A percentile compares a stretch with the other conserved stretches of the same genome.
These are phyloP conservation scores for Chrysodeixis includens DNA, from an alignment of 2,888 invertebrate genomes.

Conservation along the genomic window DNA sequence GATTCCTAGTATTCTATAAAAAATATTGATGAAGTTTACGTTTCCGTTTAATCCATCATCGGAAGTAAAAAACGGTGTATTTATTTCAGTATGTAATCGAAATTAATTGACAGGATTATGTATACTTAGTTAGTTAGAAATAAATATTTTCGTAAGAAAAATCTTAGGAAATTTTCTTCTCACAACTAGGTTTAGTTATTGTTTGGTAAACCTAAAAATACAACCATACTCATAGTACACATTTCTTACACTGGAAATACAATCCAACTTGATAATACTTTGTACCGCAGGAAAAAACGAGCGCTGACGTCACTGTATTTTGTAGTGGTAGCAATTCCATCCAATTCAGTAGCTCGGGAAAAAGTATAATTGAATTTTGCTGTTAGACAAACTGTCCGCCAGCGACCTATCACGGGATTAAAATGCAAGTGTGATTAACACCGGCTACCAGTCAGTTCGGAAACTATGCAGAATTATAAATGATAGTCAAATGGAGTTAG, in stretches of 20 bases:
- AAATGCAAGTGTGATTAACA: not conserved
- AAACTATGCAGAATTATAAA: not conserved
- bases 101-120: not conserved
- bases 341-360: conserved; percentile 7
- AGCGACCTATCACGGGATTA: not conserved
- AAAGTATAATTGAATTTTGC: conserved; percentile 6
- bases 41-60: conserved; percentile 4
- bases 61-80: not conserved
- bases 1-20: conserved; percentile 1
- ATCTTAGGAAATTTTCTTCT: too few species aligned
- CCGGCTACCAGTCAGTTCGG: not conserved
- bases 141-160: too few species aligned
- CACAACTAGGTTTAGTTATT: too few species aligned
- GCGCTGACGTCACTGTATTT: not conserved
- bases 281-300: not conserved
- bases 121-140: too few species aligned
- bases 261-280: not conserved
- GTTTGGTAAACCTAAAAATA: not conserved
- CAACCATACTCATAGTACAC: not conserved
- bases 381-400: conserved; percentile 3
- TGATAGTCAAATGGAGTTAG: too few species aligned
- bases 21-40: not conserved
- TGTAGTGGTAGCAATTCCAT: conserved; percentile 8
- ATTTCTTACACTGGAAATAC: not conserved
- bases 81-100: not conserved